Conservation (phyloP, 2,797 vertebrate species). For the Margarornis squamiger region DNA sequence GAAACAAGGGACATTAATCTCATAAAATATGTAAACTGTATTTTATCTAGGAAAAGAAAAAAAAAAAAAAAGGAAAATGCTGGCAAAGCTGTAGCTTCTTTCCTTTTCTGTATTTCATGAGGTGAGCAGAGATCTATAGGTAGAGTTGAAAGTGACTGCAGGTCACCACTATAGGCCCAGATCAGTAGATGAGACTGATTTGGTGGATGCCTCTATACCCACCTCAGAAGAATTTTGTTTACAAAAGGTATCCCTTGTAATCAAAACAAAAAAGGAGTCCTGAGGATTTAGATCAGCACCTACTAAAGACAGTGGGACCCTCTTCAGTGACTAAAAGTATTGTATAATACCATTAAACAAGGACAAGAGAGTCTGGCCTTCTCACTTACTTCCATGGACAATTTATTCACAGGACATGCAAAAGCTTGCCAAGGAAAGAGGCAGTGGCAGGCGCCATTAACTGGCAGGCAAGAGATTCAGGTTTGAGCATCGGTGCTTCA, state of each 20-base stretch:
- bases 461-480: not conserved
- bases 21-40: constrained; percentile 58
- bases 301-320: not conserved
- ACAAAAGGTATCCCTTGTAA: not conserved
- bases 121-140: not conserved
- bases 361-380: not conserved
- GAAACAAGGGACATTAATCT: constrained; percentile 69
- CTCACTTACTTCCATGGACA: not conserved
- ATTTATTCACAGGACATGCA: not conserved
- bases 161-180: not conserved
- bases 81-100: constrained; percentile 3
- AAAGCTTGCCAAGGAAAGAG: not conserved
- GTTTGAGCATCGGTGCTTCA: not conserved
- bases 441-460: not conserved
- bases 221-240: not conserved
- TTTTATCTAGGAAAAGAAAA: not conserved
- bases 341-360: not conserved
- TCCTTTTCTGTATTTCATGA: not conserved
- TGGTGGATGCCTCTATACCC: not conserved
- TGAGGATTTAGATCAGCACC: not conserved
- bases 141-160: not conserved
- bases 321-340: not conserved
- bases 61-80: not conserved
- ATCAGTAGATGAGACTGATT: not conserved
- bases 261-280: not conserved